Conservation (phyloP, 2,797 vertebrate species). For the Mus spretus region DNA sequence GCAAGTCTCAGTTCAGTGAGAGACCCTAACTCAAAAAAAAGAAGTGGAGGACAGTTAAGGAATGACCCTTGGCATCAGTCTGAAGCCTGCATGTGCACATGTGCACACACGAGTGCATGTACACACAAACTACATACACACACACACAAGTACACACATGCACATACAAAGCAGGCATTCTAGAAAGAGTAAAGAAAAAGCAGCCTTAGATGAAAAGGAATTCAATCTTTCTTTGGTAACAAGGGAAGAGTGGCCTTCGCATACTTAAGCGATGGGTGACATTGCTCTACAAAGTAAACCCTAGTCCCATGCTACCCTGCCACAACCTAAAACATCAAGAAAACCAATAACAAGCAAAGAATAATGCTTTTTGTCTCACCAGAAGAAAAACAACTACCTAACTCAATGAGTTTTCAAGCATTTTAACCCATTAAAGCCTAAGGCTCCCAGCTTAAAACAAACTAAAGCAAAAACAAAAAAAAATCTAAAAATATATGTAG, state of each 20-base stretch:
- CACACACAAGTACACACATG: background rate
- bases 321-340: background rate
- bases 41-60: background rate
- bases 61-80: background rate
- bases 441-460: background rate
- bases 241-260: background rate
- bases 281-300: background rate
- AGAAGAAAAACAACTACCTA: background rate
- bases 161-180: background rate
- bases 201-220: slow-evolving; percentile 31
- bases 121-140: background rate
- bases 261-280: background rate
- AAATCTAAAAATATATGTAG: slow-evolving; percentile 1
- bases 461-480: slow-evolving; percentile 32
- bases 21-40: background rate
- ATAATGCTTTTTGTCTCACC: background rate
- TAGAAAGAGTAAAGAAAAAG: slow-evolving; percentile 30
- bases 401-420: slow-evolving; percentile 48
- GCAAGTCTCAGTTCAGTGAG: background rate
- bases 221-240: background rate
- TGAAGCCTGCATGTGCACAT: background rate
- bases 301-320: background rate
- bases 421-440: slow-evolving; percentile 17
- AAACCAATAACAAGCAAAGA: background rate
- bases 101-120: background rate